Evolutionary conservation across 2,888 invertebrate species (phyloP).

Genomic region (Xestobium rufovillosum): DNA sequence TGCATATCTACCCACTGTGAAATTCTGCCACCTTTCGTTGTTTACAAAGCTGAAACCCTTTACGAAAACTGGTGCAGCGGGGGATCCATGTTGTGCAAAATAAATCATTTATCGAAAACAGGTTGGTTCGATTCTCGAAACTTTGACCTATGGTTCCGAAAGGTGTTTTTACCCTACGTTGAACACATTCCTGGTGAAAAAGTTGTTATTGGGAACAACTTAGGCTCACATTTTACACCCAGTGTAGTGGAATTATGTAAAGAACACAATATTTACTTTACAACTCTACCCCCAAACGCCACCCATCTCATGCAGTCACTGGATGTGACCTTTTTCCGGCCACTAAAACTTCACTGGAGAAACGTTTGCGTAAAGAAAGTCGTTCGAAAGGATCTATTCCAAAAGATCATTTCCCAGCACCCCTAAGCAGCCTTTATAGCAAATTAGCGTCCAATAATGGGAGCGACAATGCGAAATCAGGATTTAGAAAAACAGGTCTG

Average conservation of each 20-base stretch:
- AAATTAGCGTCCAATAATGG: background rate
- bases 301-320: slow-evolving; percentile 35
- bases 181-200: background rate
- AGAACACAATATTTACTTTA: slow-evolving; percentile 34
- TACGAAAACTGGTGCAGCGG: slow-evolving; percentile 2
- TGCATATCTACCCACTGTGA: background rate
- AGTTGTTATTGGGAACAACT: slow-evolving; percentile 8
- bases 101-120: background rate
- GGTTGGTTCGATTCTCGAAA: background rate
- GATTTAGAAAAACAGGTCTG: background rate
- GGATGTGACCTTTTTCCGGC: slow-evolving; percentile 32
- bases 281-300: slow-evolving; percentile 33
- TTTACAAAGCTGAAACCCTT: background rate
- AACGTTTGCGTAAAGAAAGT: background rate
- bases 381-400: slow-evolving; percentile 2
- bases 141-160: background rate
- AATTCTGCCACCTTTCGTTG: background rate
- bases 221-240: slow-evolving; percentile 31
- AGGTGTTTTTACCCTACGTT: background rate
- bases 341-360: background rate
- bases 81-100: slow-evolving; percentile 3
- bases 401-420: background rate
- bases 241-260: slow-evolving; percentile 31
- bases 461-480: background rate
- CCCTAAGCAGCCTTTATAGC: background rate